Conservation (phyloP, 2,797 vertebrate species). For the Tadarida brasiliensis region DNA sequence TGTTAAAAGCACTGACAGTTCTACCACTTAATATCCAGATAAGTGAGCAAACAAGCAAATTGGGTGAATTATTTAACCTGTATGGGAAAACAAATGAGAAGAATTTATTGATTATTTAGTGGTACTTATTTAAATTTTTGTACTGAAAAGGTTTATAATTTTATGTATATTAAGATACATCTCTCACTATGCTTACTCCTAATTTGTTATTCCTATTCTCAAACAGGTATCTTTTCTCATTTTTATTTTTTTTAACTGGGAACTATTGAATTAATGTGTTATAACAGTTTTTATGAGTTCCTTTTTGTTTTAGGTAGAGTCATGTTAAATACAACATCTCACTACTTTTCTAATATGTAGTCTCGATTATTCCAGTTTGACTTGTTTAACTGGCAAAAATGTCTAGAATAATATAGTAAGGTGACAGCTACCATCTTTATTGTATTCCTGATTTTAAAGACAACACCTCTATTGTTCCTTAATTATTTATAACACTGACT, state of each 20-base stretch:
- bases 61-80: not conserved
- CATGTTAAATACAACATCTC: not conserved
- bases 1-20: not conserved
- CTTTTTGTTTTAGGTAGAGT: not conserved
- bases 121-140: not conserved
- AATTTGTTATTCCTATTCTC: not conserved
- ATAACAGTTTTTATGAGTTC: not conserved
- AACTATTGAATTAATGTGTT: not conserved
- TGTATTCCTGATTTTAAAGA: not conserved
- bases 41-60: not conserved
- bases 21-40: not conserved
- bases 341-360: not conserved
- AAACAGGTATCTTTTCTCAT: not conserved
- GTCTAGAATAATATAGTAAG: not conserved
- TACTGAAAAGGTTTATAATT: not conserved
- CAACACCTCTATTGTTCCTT: no score
- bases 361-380: not conserved
- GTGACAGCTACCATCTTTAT: not conserved
- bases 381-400: not conserved
- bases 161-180: not conserved
- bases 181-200: not conserved
- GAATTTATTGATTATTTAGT: not conserved
- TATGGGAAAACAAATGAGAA: not conserved
- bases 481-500: conserved; percentile 40
- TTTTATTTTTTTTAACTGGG: not conserved